Conservation (phyloP, 2,113 vertebrate genomes). For the Engystomops pustulosus region DNA sequence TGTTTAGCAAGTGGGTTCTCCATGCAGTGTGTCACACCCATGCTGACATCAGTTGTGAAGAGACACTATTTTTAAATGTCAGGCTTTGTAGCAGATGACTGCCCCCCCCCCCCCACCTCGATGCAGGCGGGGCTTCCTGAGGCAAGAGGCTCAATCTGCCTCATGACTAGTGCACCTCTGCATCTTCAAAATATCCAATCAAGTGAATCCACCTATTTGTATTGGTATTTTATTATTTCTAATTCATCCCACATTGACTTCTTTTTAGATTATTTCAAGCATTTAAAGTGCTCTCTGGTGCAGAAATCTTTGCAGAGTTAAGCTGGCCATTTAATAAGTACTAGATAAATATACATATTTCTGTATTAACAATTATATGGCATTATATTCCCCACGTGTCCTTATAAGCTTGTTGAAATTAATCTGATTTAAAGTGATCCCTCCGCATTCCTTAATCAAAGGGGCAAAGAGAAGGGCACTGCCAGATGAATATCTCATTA, state of each 20-base stretch:
- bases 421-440: conserved; percentile 3
- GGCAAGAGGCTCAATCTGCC: no score
- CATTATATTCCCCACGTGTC: background rate
- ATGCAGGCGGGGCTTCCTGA: no score
- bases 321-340: background rate
- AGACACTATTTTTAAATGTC: no score
- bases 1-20: no score
- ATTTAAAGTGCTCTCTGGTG: background rate
- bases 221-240: background rate
- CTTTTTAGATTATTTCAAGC: background rate
- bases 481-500: background rate
- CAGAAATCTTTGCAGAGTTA: background rate
- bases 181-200: no score
- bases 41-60: no score
- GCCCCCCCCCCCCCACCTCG: no score
- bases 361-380: background rate
- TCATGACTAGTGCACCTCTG: no score
- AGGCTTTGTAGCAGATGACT: no score
- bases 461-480: background rate
- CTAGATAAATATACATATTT: background rate
- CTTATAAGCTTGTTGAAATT: background rate
- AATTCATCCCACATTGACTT: background rate
- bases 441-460: background rate
- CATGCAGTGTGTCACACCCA: no score
- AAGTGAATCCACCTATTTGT: no score